phyloP scores from a whole-genome alignment of 2,113 vertebrate genomes.

The Cottus gobio region DNA sequence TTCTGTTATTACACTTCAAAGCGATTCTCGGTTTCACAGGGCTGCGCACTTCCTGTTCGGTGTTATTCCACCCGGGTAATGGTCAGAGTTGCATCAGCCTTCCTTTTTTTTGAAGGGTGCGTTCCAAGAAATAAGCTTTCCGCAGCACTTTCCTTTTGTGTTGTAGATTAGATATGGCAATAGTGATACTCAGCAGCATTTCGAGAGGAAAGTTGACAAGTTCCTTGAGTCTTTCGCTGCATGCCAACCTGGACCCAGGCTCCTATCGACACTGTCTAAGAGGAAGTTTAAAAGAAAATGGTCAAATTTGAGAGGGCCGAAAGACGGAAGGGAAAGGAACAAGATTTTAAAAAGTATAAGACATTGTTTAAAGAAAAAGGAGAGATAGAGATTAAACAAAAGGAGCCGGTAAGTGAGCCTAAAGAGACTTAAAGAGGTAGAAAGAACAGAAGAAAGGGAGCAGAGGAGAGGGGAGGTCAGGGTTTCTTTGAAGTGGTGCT shows the following conservation, averaged over 20 bases:
- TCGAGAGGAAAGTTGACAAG: neutral
- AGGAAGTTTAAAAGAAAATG: neutral
- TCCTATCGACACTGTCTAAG: neutral
- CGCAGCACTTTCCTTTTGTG: neutral
- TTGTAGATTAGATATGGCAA: neutral
- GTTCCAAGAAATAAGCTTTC: slow-evolving; percentile 5
- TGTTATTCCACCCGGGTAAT: slow-evolving; percentile 10
- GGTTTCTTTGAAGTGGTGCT: slow-evolving; percentile 25
- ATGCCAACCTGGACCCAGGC: neutral
- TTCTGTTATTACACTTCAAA: slow-evolving; percentile 37
- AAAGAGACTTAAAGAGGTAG: neutral
- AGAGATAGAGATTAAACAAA: neutral
- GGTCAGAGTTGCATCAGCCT: neutral
- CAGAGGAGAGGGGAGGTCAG: neutral
- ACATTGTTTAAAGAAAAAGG: neutral
- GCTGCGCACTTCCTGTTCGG: slow-evolving; percentile 16
- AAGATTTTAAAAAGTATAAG: neutral
- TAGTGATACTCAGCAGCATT: neutral
- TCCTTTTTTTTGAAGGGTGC: neutral
- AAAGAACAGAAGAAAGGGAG: neutral
- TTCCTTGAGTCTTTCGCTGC: neutral
- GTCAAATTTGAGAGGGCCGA: neutral
- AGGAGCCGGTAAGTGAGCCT: neutral
- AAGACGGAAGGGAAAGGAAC: neutral
- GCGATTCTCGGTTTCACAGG: slow-evolving; percentile 13